These are phyloP conservation scores for Albula goreensis DNA, from an alignment of 2,113 vertebrate genomes.

Conservation along the genomic window DNA sequence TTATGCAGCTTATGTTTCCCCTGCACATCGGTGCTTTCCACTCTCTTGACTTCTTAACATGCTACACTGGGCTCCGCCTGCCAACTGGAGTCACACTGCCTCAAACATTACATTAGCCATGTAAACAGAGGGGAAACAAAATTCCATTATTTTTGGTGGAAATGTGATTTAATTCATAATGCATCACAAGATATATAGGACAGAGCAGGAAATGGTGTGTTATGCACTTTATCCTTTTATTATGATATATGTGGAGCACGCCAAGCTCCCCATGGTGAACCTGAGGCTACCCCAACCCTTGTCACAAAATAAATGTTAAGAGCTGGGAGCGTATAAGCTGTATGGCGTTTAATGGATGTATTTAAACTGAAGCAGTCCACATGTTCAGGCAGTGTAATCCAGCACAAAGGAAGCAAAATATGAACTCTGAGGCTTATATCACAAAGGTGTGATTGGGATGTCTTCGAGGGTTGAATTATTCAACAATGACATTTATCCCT, in stretches of 20 bases:
- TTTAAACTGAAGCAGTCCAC: not conserved
- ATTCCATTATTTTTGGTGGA: slow-evolving; percentile 21
- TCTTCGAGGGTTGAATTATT: not conserved
- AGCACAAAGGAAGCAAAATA: not conserved
- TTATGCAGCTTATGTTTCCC: not conserved
- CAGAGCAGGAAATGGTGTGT: slow-evolving; percentile 22
- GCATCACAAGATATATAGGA: slow-evolving; percentile 35
- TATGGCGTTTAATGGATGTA: not conserved
- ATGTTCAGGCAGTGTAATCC: not conserved
- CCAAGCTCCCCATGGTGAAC: not conserved
- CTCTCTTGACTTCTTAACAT: slow-evolving; percentile 14
- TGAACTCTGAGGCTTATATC: not conserved
- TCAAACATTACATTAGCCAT: slow-evolving; percentile 11
- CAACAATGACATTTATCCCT: slow-evolving; percentile 6
- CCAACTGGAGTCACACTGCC: not conserved
- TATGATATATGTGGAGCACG: slow-evolving; percentile 35
- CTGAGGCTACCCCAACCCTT: not conserved
- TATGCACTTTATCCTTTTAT: slow-evolving; percentile 23
- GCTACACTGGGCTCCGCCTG: not conserved
- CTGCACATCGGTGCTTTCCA: not conserved
- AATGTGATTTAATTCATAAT: slow-evolving; percentile 44
- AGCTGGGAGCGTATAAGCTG: slow-evolving; percentile 22
- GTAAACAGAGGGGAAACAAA: not conserved
- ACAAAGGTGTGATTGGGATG: not conserved
- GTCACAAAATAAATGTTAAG: slow-evolving; percentile 26